Base-by-base conservation (phyloP, 2,888 invertebrate species). In the Hermaeophaga mercurialis region DNA sequence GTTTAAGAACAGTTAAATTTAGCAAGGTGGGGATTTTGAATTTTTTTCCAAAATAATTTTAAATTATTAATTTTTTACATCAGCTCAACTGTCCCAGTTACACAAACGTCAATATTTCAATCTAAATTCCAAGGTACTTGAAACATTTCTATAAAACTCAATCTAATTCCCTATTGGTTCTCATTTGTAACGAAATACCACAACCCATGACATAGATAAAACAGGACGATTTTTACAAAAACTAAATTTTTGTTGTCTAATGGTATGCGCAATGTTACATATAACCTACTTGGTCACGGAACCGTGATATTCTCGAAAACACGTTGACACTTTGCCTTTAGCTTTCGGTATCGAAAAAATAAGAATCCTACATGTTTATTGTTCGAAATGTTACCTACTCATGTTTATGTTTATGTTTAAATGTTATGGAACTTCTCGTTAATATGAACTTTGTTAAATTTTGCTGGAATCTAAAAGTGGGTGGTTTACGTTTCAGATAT, bases 221-320 rank as follows among this genome's bases (percentile, higher is more conserved):
- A 38, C 56, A 38, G 18, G 53, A 26, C 22, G 44, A 28, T 56
- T 58, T 58, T 61, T 48, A 24, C 28, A 39, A 34, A 47, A 19
- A 11, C 8, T 17, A 44, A 33, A 62, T 62, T 62, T 62, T 62
- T 62, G 58, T 62, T 62, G 62, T 56, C 38, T 14, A 11, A 22
- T 55, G 50, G 53, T 59, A 59, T 59, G 62, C 45, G 62, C 56
- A 57, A 48, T 45, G n/a, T 39, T 26, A 47, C 41, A 49, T 59
- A 56, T 64, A 63, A 59, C 66, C 66, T 58, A 61, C 44, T 58
- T 64, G 61, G 52, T 56, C 64, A 64, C 19, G 48, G 48, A 59
- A 64, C 50, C 66, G 64, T 66, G 64, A 55, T 62, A 61, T 54
- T 57, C 54, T 52, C 52, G 52, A 52, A 52, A 52, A 52, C 43